Evolutionary conservation across 2,888 invertebrate species (phyloP).

Genomic region (Sturmia bella): DNA sequence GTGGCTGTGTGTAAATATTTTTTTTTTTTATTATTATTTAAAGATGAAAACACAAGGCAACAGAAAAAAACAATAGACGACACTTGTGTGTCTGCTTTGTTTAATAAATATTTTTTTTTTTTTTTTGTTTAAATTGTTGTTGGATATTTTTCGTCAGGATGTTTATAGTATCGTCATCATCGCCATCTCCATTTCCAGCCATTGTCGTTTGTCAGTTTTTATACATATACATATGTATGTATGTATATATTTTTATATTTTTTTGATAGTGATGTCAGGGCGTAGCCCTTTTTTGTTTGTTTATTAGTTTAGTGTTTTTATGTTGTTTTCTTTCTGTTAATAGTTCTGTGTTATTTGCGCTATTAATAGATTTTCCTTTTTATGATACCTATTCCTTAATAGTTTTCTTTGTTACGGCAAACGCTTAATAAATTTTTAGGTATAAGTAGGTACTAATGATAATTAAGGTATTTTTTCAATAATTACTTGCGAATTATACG

Average conservation of each 20-base stretch:
- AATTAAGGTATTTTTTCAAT: constrained; percentile 41
- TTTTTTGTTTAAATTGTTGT: constrained; percentile 26
- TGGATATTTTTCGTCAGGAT: constrained; percentile 60
- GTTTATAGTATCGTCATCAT: constrained; percentile 60
- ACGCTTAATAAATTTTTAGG: background rate
- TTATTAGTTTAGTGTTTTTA: constrained; percentile 42
- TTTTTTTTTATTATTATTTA: constrained; percentile 23
- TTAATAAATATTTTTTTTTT: constrained; percentile 51
- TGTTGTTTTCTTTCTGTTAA: constrained; percentile 44
- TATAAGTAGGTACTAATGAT: background rate
- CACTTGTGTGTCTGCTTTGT: constrained; percentile 68
- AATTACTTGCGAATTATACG: constrained; percentile 14
- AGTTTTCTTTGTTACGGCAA: background rate
- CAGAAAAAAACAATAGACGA: constrained; percentile 66
- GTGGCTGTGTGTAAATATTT: constrained; percentile 7
- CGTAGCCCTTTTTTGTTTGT: constrained; percentile 66
- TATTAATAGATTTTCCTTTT: constrained; percentile 49
- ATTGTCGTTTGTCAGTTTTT: constrained; percentile 14
- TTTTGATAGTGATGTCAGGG: constrained; percentile 69
- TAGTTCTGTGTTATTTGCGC: constrained; percentile 12
- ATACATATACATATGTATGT: background rate
- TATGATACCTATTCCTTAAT: constrained; percentile 19
- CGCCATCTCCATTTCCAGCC: constrained; percentile 46
- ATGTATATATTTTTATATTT: constrained; percentile 4
- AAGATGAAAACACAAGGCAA: constrained; percentile 47